Evolutionary conservation across 2,797 vertebrate genomes (phyloP).

Genomic region (Rhincodon typus): DNA sequence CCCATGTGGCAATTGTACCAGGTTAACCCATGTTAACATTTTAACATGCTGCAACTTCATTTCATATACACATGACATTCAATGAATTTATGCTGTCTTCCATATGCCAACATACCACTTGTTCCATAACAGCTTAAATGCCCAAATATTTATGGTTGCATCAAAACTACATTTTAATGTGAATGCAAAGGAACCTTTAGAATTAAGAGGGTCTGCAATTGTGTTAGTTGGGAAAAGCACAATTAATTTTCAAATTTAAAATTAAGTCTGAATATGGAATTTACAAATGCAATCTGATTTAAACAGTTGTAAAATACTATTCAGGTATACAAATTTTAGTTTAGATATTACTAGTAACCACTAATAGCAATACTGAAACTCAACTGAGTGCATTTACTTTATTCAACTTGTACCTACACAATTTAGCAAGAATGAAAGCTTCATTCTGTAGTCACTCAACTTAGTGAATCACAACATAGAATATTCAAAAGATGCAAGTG

Average conservation of each 20-base stretch:
- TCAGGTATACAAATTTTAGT: neutral
- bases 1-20: neutral
- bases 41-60: neutral
- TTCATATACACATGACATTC: neutral
- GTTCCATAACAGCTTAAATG: neutral
- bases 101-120: neutral
- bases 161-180: too few species aligned
- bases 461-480: neutral
- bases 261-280: neutral
- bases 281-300: neutral
- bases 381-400: neutral
- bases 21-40: neutral
- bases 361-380: neutral
- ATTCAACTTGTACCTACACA: neutral
- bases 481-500: neutral
- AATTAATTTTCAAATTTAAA: too few species aligned
- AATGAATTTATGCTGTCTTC: neutral
- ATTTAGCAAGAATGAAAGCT: neutral
- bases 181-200: too few species aligned
- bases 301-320: neutral
- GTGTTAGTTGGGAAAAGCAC: too few species aligned
- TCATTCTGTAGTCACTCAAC: neutral
- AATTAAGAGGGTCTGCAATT: too few species aligned
- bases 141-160: too few species aligned
- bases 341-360: neutral